Evolutionary conservation across 2,797 vertebrate genomes (phyloP).

Genomic region (Dendrocincla fuliginosa): DNA sequence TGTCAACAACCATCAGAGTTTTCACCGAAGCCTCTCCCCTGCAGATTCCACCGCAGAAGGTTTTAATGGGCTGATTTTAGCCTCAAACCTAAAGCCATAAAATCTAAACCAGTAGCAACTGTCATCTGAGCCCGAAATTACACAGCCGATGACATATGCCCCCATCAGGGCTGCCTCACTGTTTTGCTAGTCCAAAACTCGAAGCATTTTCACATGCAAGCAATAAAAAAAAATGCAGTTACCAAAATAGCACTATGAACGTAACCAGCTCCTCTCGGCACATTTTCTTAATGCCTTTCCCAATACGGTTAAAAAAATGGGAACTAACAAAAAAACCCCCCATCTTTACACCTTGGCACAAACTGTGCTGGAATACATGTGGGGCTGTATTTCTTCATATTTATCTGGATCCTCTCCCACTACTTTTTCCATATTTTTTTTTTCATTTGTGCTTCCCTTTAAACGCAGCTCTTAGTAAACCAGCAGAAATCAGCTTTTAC

Average conservation of each 20-base stretch:
- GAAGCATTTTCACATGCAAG: slow-evolving; percentile 16
- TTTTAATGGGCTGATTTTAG: slow-evolving; percentile 8
- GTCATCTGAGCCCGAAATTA: neutral
- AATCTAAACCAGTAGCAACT: slow-evolving; percentile 18
- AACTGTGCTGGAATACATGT: neutral
- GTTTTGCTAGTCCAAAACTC: neutral
- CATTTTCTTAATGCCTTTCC: slow-evolving; percentile 69
- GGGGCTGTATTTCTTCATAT: neutral
- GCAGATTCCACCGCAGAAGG: neutral
- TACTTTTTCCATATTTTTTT: neutral
- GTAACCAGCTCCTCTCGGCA: slow-evolving; percentile 43
- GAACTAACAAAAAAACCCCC: slow-evolving; percentile 33
- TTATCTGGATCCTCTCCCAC: neutral
- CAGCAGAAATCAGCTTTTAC: neutral
- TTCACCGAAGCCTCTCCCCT: neutral
- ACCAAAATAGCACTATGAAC: slow-evolving; percentile 68
- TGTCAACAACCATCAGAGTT: slow-evolving; percentile 1
- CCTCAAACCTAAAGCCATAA: slow-evolving; percentile 1
- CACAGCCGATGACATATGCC: neutral
- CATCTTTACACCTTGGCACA: slow-evolving; percentile 41
- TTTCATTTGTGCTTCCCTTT: neutral
- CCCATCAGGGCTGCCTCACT: neutral
- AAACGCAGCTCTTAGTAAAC: neutral
- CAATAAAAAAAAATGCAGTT: neutral
- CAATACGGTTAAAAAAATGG: slow-evolving; percentile 64